Evolutionary conservation across 1,140 invertebrate genomes (phyloP).

Genomic region (Habropoda laboriosa): DNA sequence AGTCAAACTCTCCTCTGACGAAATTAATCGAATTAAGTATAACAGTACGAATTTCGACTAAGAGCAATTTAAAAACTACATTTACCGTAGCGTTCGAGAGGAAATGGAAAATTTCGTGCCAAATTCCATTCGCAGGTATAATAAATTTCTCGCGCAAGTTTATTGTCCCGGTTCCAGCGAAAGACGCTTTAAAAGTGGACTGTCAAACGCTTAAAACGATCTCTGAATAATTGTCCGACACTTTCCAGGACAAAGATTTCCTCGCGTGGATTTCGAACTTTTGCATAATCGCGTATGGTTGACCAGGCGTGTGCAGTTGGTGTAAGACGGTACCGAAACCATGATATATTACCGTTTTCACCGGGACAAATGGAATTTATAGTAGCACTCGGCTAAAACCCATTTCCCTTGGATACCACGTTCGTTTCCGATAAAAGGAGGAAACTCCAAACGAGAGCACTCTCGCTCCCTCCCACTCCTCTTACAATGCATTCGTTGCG

Average conservation of each 20-base stretch:
- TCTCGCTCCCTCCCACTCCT: constrained; percentile 25
- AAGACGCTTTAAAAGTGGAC: background rate
- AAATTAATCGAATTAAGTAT: too few species aligned
- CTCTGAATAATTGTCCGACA: background rate
- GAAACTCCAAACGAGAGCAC: constrained; percentile 61
- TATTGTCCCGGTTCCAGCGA: background rate
- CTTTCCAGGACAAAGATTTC: background rate
- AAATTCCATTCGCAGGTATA: background rate
- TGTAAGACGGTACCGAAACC: constrained; percentile 18
- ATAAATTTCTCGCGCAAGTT: background rate
- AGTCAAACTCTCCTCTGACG: too few species aligned
- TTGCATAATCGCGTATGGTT: constrained; percentile 47
- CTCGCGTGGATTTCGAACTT: constrained; percentile 20
- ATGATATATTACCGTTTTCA: constrained; percentile 45
- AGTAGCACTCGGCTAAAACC: constrained; percentile 61
- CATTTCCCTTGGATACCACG: constrained; percentile 60
- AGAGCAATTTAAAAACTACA: too few species aligned
- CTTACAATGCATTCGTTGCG: constrained; percentile 66
- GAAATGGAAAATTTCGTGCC: too few species aligned
- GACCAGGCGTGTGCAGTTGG: constrained; percentile 8
- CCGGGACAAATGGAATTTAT: constrained; percentile 67
- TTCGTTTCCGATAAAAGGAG: constrained; percentile 65
- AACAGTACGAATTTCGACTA: too few species aligned
- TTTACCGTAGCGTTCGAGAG: too few species aligned
- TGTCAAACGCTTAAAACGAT: background rate